These are phyloP conservation scores for Sorex maritimensis DNA, from an alignment of 2,797 vertebrate genomes.

Conservation along the genomic window DNA sequence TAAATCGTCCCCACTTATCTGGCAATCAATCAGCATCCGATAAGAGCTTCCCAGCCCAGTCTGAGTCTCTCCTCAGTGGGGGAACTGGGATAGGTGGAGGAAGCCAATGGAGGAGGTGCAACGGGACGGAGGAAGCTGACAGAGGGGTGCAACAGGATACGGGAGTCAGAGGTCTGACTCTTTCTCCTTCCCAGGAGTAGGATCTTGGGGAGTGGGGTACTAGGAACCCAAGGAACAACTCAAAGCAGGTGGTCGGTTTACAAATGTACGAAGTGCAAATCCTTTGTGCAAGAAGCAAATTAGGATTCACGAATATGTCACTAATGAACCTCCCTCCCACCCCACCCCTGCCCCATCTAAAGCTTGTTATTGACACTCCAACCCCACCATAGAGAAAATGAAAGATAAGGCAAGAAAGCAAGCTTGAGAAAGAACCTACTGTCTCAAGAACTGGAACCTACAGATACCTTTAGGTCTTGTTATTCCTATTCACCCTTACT, in stretches of 20 bases:
- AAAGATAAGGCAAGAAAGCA: constrained; percentile 33
- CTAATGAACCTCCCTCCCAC: constrained; percentile 17
- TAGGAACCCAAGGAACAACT: constrained; percentile 59
- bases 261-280: constrained; percentile 74
- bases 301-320: constrained; percentile 74
- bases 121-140: too few relatives aligned
- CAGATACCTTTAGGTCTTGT: constrained; percentile 63
- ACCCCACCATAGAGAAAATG: background rate
- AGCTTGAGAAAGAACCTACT: constrained; percentile 62
- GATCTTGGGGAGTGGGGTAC: background rate
- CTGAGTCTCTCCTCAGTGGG: too few relatives aligned
- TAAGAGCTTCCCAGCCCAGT: too few relatives aligned
- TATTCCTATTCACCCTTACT: constrained; percentile 62
- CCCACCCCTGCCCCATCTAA: constrained; percentile 34
- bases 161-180: too few relatives aligned
- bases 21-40: too few relatives aligned
- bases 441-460: constrained; percentile 26
- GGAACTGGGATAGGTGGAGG: too few relatives aligned
- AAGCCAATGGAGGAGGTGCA: too few relatives aligned
- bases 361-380: background rate
- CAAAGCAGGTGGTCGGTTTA: constrained; percentile 63
- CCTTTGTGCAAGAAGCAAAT: constrained; percentile 77
- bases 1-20: too few relatives aligned
- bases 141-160: too few relatives aligned
- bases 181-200: background rate